Evolutionary conservation across 1,140 invertebrate species (phyloP).

Genomic region (Zaprionus vittiger): DNA sequence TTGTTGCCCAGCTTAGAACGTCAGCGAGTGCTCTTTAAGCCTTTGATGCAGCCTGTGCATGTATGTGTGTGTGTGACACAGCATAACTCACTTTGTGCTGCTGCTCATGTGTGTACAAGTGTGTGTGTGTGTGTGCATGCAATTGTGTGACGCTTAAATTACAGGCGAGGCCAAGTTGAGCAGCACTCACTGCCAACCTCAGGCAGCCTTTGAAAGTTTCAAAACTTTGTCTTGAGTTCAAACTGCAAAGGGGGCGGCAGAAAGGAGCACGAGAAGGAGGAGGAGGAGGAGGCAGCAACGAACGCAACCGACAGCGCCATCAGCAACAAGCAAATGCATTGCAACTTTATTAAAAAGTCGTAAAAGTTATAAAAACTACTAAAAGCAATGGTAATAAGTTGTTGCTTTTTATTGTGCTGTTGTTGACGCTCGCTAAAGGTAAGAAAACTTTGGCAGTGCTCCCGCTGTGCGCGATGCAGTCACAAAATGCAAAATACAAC

Average conservation of each 20-base stretch:
- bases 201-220: constrained; percentile 34
- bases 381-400: constrained; percentile 82
- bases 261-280: neutral
- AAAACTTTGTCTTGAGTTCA: constrained; percentile 73
- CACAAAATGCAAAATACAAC: constrained; percentile 13
- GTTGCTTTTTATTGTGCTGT: constrained; percentile 64
- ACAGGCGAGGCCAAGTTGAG: constrained; percentile 49
- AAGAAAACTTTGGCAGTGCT: constrained; percentile 33
- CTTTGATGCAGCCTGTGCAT: constrained; percentile 56
- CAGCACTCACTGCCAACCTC: constrained; percentile 34
- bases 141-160: constrained; percentile 57
- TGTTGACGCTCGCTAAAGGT: constrained; percentile 33
- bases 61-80: constrained; percentile 64
- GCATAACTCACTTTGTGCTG: constrained; percentile 61
- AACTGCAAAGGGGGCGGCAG: constrained; percentile 31
- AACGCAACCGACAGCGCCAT: constrained; percentile 15
- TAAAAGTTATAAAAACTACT: constrained; percentile 83
- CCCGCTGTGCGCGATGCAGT: constrained; percentile 11
- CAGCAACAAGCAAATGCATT: constrained; percentile 74
- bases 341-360: constrained; percentile 83
- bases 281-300: neutral
- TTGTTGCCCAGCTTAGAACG: constrained; percentile 54
- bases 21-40: constrained; percentile 70
- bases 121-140: neutral
- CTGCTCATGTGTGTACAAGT: neutral